A percentile compares a stretch with the other conserved stretches of the same genome.
Conservation (phyloP, 2,113 vertebrate species). For the Forbesichthys papilliferus region DNA sequence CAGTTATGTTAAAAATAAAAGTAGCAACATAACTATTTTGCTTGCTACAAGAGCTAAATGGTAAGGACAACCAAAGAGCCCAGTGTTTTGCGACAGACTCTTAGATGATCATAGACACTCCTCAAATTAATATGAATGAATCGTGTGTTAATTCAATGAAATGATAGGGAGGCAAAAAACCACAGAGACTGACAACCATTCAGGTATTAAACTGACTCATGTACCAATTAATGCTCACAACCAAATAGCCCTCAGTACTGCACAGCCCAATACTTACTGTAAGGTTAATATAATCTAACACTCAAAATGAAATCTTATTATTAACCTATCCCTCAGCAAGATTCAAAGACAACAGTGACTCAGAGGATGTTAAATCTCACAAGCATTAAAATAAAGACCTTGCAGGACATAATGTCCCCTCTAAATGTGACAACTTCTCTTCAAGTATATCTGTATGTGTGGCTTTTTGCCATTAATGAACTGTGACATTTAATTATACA, state of each 20-base stretch:
- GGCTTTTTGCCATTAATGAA: slow-evolving; percentile 1
- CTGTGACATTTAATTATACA: slow-evolving; percentile 9
- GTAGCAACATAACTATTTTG: not conserved
- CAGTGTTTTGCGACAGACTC: too few species aligned
- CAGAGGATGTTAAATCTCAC: not conserved
- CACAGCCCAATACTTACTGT: too few species aligned
- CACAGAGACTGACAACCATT: too few species aligned
- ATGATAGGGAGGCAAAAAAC: too few species aligned
- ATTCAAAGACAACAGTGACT: too few species aligned
- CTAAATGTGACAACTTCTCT: not conserved
- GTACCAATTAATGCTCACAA: too few species aligned
- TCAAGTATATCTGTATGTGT: not conserved
- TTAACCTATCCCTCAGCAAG: not conserved
- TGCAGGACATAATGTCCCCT: not conserved
- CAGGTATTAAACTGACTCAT: too few species aligned
- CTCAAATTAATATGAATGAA: too few species aligned
- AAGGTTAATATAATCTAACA: too few species aligned
- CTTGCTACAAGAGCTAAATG: not conserved
- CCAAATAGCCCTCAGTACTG: too few species aligned
- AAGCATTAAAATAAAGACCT: not conserved
- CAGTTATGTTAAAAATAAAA: not conserved
- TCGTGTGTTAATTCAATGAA: too few species aligned
- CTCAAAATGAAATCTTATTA: not conserved
- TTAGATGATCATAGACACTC: too few species aligned
- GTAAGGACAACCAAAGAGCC: not conserved